phyloP scores from a whole-genome alignment of 2,888 invertebrate species.

The Epirrita christyi region DNA sequence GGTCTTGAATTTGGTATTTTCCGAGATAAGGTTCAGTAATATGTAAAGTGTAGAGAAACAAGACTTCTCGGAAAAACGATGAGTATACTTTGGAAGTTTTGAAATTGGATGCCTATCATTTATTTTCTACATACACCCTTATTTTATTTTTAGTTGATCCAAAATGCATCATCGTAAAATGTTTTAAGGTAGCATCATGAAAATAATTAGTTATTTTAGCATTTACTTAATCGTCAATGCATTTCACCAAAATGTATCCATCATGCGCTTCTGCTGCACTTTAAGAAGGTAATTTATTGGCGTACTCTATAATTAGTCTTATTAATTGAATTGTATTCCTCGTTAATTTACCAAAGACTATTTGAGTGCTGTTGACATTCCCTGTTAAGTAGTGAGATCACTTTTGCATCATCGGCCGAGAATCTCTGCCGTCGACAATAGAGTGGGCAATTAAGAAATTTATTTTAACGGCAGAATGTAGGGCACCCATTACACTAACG shows the following conservation, averaged over 20 bases:
- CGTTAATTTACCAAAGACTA: constrained; percentile 8
- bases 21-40: constrained; percentile 8
- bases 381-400: constrained; percentile 64
- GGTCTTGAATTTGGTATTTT: constrained; percentile 12
- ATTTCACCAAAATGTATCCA: not conserved
- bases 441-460: constrained; percentile 77
- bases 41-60: constrained; percentile 23
- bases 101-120: constrained; percentile 10
- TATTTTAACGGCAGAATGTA: constrained; percentile 74
- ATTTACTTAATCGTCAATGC: too few species aligned
- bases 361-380: constrained; percentile 54
- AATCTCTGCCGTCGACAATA: constrained; percentile 67
- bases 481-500: constrained; percentile 75
- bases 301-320: not conserved
- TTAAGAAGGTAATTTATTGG: too few species aligned
- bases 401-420: constrained; percentile 74
- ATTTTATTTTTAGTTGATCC: too few species aligned
- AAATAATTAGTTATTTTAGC: too few species aligned
- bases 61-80: constrained; percentile 3
- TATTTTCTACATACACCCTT: constrained; percentile 8
- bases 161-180: too few species aligned
- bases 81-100: constrained; percentile 14
- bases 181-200: too few species aligned
- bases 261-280: too few species aligned
- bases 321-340: not conserved